Base-by-base conservation (phyloP, 2,113 vertebrate species). In the Brienomyrus brachyistius region DNA sequence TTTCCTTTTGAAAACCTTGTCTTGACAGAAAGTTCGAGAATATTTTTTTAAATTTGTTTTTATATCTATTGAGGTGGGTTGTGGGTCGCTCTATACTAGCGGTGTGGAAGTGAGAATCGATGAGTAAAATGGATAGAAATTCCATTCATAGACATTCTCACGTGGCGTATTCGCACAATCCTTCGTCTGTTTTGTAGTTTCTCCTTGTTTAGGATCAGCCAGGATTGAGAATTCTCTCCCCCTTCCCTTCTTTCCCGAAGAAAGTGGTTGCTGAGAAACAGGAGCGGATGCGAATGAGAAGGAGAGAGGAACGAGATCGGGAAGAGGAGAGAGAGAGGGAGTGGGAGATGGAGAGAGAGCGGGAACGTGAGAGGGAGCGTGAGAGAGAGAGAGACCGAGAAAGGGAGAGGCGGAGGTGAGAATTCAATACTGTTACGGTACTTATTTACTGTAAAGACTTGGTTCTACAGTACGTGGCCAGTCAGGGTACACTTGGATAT, bases 261-360 rank as follows among this genome's bases (percentile, higher is more conserved):
- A 99, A 98, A 96, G 96, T 98, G 45, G 98, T 99, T 89, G 93
- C 97, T 91, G 98, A 98, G 92, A 99, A 99, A 93, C 98, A 99
- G 92, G 98, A 99, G 93, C 96, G 97, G 92, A 97, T 99, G 92
- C 96, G 98, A 21, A 93, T 96, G 92, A 98, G 96, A 91, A 96
- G 98, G 91, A 96, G 98, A 95, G 98, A 99, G 94, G 98, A 99
- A 90, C 95, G 97, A 48, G 98, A 99, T 95, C 96, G 95, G 93
- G 96, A 98, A 80, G 97, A 98, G 86, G 95, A 95, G 23, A 87
- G 92, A 40, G 95, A 95, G 70, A 19, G 92, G 0, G 95, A 96
- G 27, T 27, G 91, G 4, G 95, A 94, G n/a, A 43, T 93, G 11
- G 93, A 89, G 40, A 59, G 80, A 17, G 89, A 89, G 54, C 27